These are phyloP conservation scores for Salvelinus fontinalis DNA, from an alignment of 2,113 vertebrate genomes.

Conservation along the genomic window DNA sequence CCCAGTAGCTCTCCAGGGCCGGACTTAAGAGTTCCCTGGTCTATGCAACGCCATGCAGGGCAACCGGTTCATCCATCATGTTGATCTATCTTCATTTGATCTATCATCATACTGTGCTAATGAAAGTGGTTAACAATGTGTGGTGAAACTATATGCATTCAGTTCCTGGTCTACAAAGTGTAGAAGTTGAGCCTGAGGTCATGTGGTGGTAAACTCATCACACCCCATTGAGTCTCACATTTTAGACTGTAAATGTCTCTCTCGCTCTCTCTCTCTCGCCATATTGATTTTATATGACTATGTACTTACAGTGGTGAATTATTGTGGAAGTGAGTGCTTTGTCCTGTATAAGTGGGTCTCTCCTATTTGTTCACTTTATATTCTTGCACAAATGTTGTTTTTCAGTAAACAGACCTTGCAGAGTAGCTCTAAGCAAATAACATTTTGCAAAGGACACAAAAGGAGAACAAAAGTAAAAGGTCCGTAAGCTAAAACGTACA, in stretches of 20 bases:
- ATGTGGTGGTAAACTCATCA: conserved; percentile 10
- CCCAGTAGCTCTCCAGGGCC: too few species aligned
- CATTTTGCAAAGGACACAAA: neutral
- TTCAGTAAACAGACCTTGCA: neutral
- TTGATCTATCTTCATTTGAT: too few species aligned
- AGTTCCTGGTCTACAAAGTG: neutral
- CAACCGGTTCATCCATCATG: too few species aligned
- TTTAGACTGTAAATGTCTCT: neutral
- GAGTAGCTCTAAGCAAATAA: neutral
- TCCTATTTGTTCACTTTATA: neutral
- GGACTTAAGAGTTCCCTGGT: too few species aligned
- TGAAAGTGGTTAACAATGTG: too few species aligned
- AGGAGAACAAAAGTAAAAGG: too few species aligned
- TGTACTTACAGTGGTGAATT: neutral
- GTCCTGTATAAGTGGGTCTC: neutral
- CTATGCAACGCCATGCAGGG: too few species aligned
- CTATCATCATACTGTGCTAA: too few species aligned
- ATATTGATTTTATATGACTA: conserved; percentile 15
- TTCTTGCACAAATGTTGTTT: too few species aligned
- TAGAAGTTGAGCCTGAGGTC: conserved; percentile 11
- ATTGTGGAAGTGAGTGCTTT: neutral
- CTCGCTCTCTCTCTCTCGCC: neutral
- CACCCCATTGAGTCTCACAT: conserved; percentile 19
- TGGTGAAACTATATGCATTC: neutral
- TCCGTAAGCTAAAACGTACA: too few species aligned